Conservation (phyloP, 2,888 invertebrate genomes). For the Drosophila infuscata region DNA sequence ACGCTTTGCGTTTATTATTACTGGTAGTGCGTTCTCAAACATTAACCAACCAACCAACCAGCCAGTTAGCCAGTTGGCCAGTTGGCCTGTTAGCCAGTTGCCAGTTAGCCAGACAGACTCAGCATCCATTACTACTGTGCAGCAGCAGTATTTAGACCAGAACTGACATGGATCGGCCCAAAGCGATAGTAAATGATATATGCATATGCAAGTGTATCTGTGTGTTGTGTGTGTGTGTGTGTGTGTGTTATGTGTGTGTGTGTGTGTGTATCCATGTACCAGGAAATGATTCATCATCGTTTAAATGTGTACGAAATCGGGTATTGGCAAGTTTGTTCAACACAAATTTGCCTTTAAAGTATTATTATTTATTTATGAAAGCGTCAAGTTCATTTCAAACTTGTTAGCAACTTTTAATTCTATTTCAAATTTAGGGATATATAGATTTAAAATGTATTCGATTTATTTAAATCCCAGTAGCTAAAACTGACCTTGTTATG, state of each 20-base stretch:
- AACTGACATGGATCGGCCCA: constrained; percentile 22
- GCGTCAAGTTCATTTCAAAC: not conserved
- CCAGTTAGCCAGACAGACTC: not conserved
- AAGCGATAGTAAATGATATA: constrained; percentile 28
- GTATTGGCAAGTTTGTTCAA: constrained; percentile 5
- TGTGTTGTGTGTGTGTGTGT: not conserved
- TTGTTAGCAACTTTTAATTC: not conserved
- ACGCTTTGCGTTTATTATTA: constrained; percentile 56
- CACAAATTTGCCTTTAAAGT: not conserved
- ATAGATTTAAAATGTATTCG: no score
- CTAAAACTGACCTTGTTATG: not conserved
- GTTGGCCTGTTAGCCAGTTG: no score
- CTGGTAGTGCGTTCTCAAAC: constrained; percentile 26
- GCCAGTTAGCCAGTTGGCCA: no score
- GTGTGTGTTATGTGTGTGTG: not conserved
- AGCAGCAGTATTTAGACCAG: constrained; percentile 33
- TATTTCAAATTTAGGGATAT: no score
- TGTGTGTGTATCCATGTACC: not conserved
- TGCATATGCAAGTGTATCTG: not conserved
- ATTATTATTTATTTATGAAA: not conserved
- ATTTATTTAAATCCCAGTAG: not conserved
- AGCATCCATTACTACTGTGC: constrained; percentile 32
- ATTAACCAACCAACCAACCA: not conserved
- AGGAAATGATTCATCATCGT: constrained; percentile 32
- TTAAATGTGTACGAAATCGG: constrained; percentile 6